A percentile compares a stretch with the other conserved stretches of the same genome.
These are phyloP conservation scores for Megaceryle maxima DNA, from an alignment of 2,113 vertebrate genomes.

Conservation along the genomic window DNA sequence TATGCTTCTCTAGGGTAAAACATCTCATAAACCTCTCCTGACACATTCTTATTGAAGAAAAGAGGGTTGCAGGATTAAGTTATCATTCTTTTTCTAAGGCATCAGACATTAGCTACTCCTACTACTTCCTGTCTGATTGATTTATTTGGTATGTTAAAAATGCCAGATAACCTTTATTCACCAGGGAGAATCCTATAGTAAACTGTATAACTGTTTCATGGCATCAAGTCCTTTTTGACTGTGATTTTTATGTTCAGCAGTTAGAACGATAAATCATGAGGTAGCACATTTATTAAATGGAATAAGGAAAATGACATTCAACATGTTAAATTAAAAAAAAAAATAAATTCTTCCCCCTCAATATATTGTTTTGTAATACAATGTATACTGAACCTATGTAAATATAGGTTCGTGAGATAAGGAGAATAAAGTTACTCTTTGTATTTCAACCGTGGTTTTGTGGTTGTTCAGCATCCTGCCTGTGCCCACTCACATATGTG, in stretches of 20 bases:
- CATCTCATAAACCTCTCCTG: not conserved
- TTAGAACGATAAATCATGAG: not conserved
- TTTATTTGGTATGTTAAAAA: conserved; percentile 14
- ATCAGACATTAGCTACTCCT: not conserved
- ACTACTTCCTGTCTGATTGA: not conserved
- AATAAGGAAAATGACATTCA: not conserved
- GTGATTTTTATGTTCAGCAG: not conserved
- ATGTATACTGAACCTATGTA: not conserved
- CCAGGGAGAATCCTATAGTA: not conserved
- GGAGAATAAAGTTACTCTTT: no score
- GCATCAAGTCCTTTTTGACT: not conserved
- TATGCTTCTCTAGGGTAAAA: not conserved
- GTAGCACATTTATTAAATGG: not conserved
- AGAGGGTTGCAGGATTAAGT: not conserved
- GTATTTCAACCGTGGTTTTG: no score
- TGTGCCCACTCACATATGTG: no score
- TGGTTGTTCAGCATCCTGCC: no score
- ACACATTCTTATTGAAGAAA: not conserved
- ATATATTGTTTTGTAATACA: not conserved
- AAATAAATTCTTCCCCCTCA: not conserved
- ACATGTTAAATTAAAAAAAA: not conserved
- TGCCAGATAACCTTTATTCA: not conserved
- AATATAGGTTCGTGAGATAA: not conserved
- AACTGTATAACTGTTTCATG: not conserved
- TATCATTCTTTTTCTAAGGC: not conserved